Conservation (phyloP, 2,797 vertebrate species). For the Megaceryle alcyon region DNA sequence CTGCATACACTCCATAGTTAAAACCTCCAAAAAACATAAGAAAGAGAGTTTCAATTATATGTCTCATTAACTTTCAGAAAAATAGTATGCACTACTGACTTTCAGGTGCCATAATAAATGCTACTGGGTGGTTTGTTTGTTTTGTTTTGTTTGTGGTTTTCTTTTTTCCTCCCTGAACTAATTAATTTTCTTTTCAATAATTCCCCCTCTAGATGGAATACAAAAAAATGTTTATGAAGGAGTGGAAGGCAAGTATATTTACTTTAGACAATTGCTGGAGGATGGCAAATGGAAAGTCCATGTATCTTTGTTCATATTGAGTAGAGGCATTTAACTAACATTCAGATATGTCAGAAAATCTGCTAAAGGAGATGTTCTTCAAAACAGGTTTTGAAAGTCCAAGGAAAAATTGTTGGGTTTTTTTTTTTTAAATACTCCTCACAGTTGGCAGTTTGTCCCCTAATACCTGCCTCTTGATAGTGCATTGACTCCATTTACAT, state of each 20-base stretch:
- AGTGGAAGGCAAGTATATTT: not conserved
- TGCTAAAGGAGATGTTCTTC: not conserved
- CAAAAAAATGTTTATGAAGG: not conserved
- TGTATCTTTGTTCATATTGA: not conserved
- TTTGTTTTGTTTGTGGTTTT: too few relatives aligned
- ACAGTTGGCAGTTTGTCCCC: not conserved
- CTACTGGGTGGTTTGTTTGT: not conserved
- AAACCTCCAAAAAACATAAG: not conserved
- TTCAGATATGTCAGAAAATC: not conserved
- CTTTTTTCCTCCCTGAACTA: not conserved
- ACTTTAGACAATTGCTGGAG: not conserved
- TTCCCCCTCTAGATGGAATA: not conserved
- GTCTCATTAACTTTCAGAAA: slow-evolving; percentile 55
- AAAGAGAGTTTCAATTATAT: slow-evolving; percentile 51
- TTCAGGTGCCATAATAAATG: not conserved
- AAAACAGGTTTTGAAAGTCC: not conserved
- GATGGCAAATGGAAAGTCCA: not conserved
- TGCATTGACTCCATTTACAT: not conserved
- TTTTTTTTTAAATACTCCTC: not conserved
- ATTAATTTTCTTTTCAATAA: slow-evolving; percentile 32
- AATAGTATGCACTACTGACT: not conserved
- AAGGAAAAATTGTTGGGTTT: not conserved
- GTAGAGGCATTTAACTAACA: not conserved
- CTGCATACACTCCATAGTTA: not conserved
- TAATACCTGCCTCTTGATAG: not conserved